Conservation (phyloP, 2,113 vertebrate species). For the Chrysochloris asiatica region DNA sequence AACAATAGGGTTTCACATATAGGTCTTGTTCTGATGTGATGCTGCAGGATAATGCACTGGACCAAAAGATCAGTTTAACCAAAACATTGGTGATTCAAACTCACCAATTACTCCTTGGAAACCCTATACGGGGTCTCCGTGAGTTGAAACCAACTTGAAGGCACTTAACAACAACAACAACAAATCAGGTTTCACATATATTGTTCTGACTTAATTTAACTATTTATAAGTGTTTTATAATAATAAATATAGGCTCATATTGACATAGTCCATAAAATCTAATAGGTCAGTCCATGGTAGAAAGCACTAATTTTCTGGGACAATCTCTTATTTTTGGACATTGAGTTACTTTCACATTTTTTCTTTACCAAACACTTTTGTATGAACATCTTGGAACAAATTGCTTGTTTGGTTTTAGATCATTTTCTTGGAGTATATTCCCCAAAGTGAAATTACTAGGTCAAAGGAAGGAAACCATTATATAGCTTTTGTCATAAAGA, state of each 20-base stretch:
- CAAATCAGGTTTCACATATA: not conserved
- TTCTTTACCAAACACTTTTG: constrained; percentile 39
- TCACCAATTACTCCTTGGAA: too few relatives aligned
- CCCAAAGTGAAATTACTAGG: constrained; percentile 61
- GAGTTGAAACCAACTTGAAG: too few relatives aligned
- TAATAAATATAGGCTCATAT: not conserved
- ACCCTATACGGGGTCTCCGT: too few relatives aligned
- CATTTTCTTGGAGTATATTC: constrained; percentile 54
- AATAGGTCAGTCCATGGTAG: not conserved
- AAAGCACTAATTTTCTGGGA: not conserved
- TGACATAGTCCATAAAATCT: not conserved
- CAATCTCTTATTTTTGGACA: not conserved
- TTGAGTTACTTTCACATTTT: constrained; percentile 53
- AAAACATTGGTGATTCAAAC: too few relatives aligned
- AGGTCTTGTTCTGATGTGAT: too few relatives aligned
- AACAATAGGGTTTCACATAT: too few relatives aligned
- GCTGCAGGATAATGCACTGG: too few relatives aligned
- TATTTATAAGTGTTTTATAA: too few relatives aligned
- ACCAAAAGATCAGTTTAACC: too few relatives aligned
- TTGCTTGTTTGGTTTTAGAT: constrained; percentile 54
- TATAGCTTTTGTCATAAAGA: constrained; percentile 39
- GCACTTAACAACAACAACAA: too few relatives aligned
- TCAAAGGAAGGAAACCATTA: constrained; percentile 16
- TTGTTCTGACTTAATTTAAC: not conserved
- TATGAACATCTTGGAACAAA: constrained; percentile 51